phyloP scores from a whole-genome alignment of 2,888 invertebrate genomes.

The Acheta domesticus region DNA sequence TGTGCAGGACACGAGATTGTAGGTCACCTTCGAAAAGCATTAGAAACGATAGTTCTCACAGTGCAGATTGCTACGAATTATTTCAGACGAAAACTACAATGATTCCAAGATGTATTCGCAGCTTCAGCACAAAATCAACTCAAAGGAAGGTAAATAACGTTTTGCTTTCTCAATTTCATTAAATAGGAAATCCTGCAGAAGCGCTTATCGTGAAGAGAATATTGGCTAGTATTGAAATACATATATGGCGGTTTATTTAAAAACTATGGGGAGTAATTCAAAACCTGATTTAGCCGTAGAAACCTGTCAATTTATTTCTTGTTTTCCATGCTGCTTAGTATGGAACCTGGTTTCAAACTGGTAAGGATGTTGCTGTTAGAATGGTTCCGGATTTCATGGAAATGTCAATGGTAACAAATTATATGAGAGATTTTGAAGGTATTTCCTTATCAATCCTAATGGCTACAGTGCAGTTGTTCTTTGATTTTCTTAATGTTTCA shows the following conservation, averaged over 20 bases:
- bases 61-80: not conserved
- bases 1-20: not conserved
- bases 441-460: not conserved
- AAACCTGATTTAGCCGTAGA: no score
- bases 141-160: constrained; percentile 27
- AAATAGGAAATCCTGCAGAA: no score
- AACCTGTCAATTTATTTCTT: not conserved
- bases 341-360: constrained; percentile 37
- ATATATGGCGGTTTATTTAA: no score
- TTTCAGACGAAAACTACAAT: constrained; percentile 1
- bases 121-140: constrained; percentile 20
- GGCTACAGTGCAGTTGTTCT: not conserved
- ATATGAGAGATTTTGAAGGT: not conserved
- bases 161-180: not conserved
- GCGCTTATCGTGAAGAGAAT: no score
- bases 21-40: not conserved
- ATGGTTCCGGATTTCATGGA: constrained; percentile 39
- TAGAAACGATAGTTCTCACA: not conserved
- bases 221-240: no score
- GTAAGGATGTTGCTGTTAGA: constrained; percentile 38
- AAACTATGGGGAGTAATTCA: no score
- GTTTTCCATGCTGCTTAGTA: constrained; percentile 28
- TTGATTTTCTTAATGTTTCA: constrained; percentile 31
- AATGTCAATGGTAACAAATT: constrained; percentile 38
- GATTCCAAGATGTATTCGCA: constrained; percentile 24